Base-by-base conservation (phyloP, 2,888 invertebrate species). In the Crematogaster levior region DNA sequence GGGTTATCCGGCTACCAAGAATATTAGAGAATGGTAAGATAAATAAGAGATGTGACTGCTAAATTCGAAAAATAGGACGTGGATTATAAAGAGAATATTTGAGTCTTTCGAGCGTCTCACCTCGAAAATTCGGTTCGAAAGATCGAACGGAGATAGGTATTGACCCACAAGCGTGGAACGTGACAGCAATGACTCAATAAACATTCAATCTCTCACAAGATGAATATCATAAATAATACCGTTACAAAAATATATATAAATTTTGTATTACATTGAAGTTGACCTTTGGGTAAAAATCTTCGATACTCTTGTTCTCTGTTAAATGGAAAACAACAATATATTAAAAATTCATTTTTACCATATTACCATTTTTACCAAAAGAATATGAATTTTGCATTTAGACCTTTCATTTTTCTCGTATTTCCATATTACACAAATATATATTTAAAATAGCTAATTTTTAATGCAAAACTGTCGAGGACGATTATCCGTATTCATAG, bases 81-180 rank as follows among this genome's bases (percentile, higher is more conserved):
- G 3, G 18, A 43, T 43, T 79, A 34, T 40, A 46, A 30, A 70
- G 18, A 15, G 34, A 34, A 34, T 34, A n/a, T n/a, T n/a, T 27
- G 51, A 40, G 0, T 74, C 27, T 72, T 27, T 40, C 21, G 56
- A 10, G 9, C 30, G 40, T 27, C 37, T 66, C 70, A 24, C 30
- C 9, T 56, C 18, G 43, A 56, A 53, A 70, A 79, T 70, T 70
- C 56, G 43, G 40, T 40, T 56, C 56, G 18, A n/a, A n/a, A n/a
- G 61, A 77, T 56, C 53, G 77, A 77, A 66, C 24, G 48, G 15
- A 21, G 21, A 56, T 21, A 53, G 27, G 27, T 65, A 65, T 65
- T 51, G 66, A 66, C 48, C 75, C 10, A 27, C 0, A n/a, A 51
- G 46, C 34, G n/a, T n/a, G 24, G 34, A 27, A 34, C 18, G 40